Conservation (phyloP, 2,113 vertebrate genomes). For the Menura novaehollandiae region DNA sequence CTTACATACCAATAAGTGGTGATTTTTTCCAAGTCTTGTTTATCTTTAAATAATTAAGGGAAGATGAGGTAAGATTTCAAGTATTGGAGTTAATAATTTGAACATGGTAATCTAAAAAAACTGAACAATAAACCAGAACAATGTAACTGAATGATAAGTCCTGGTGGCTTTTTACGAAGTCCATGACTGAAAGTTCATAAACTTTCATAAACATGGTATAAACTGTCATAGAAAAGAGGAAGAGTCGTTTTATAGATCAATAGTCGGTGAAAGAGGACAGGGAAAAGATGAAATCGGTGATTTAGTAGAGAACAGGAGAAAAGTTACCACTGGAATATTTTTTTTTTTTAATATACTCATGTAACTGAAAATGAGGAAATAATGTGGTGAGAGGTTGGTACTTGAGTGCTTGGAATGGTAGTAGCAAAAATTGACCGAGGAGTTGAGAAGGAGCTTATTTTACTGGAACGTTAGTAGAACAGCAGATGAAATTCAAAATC, state of each 20-base stretch:
- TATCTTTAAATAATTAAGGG: neutral
- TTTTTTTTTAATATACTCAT: neutral
- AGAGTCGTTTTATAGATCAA: neutral
- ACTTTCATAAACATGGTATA: neutral
- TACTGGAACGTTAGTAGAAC: neutral
- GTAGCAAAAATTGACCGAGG: neutral
- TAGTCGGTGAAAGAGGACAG: neutral
- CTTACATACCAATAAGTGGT: neutral
- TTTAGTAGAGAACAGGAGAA: neutral
- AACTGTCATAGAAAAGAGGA: neutral
- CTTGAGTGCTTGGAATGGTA: neutral
- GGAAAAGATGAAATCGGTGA: neutral
- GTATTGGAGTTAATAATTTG: neutral
- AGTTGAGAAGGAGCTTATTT: neutral
- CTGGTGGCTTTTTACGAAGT: neutral
- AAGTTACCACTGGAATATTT: neutral
- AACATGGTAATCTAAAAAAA: neutral
- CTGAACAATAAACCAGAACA: neutral
- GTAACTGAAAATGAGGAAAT: neutral
- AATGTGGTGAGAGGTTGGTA: rapidly evolving
- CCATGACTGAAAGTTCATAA: neutral
- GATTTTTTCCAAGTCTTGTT: slow-evolving; percentile 14
- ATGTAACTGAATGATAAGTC: neutral
- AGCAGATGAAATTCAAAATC: neutral
- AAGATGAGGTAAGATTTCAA: neutral